phyloP scores from a whole-genome alignment of 2,113 vertebrate species.

The Semicossyphus pulcher region DNA sequence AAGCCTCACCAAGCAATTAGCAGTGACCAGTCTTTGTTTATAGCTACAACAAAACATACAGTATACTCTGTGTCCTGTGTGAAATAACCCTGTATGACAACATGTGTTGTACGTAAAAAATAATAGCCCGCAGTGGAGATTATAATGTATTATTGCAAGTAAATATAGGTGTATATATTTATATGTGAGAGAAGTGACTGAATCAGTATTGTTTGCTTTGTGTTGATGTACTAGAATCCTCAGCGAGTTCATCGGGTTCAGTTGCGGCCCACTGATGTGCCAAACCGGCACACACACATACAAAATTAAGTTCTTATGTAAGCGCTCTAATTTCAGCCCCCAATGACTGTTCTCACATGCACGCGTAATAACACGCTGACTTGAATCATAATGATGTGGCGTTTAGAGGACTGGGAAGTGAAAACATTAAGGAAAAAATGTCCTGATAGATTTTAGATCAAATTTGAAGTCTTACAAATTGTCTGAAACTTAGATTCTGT shows the following conservation, averaged over 20 bases:
- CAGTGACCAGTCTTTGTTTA: too few relatives aligned
- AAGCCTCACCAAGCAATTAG: too few relatives aligned
- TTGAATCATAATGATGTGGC: not conserved
- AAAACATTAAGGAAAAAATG: not conserved
- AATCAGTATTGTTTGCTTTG: not conserved
- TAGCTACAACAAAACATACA: not conserved
- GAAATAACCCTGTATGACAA: not conserved
- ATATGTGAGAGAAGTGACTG: too few relatives aligned
- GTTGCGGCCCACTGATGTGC: constrained; percentile 1
- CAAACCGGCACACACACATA: constrained; percentile 11
- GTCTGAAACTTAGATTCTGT: not conserved
- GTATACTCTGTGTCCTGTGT: not conserved
- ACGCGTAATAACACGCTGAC: constrained; percentile 14
- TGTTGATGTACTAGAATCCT: not conserved
- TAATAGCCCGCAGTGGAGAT: too few relatives aligned
- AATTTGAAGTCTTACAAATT: not conserved
- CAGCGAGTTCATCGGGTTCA: not conserved
- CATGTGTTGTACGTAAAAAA: not conserved
- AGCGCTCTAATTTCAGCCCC: constrained; percentile 42
- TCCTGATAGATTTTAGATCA: not conserved
- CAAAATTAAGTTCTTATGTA: constrained; percentile 29
- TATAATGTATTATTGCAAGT: too few relatives aligned
- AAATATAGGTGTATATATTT: too few relatives aligned
- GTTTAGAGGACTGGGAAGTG: too few relatives aligned
- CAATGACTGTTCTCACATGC: constrained; percentile 24